These are phyloP conservation scores for Panthera leo DNA, from an alignment of 2,113 vertebrate genomes.

Conservation along the genomic window DNA sequence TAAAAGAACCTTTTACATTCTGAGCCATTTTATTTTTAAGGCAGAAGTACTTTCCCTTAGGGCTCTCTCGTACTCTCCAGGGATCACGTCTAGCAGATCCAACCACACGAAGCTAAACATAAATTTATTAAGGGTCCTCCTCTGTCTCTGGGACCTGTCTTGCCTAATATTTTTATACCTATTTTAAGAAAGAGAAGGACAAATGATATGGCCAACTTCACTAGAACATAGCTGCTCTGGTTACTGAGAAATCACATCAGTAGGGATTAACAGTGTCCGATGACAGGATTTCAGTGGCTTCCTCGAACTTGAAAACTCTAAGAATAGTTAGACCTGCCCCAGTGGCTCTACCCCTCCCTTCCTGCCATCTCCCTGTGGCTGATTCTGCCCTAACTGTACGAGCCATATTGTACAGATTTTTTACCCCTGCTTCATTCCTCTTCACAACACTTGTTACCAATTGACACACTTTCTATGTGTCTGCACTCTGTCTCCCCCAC, in stretches of 20 bases:
- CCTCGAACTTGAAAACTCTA: not conserved
- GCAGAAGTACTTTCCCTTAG: not conserved
- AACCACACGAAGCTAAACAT: not conserved
- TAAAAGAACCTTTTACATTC: not conserved
- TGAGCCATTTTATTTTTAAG: not conserved
- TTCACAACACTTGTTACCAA: not conserved
- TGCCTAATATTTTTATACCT: not conserved
- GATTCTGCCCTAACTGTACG: not conserved
- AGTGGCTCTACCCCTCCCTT: not conserved
- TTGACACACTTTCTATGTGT: not conserved
- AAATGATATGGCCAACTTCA: not conserved
- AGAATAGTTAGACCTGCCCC: not conserved
- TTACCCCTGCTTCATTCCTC: not conserved
- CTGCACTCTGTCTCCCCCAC: not conserved
- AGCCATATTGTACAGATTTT: not conserved
- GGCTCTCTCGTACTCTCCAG: not conserved
- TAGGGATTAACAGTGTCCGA: not conserved
- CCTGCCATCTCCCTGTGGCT: not conserved
- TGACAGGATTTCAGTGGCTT: not conserved
- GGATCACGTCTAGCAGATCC: not conserved
- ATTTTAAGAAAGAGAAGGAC: not conserved
- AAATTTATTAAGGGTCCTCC: not conserved
- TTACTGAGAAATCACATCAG: not conserved
- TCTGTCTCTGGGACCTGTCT: not conserved
- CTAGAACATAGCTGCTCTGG: not conserved